Evolutionary conservation across 2,113 vertebrate genomes (phyloP).

Genomic region (Oryzias woworae): DNA sequence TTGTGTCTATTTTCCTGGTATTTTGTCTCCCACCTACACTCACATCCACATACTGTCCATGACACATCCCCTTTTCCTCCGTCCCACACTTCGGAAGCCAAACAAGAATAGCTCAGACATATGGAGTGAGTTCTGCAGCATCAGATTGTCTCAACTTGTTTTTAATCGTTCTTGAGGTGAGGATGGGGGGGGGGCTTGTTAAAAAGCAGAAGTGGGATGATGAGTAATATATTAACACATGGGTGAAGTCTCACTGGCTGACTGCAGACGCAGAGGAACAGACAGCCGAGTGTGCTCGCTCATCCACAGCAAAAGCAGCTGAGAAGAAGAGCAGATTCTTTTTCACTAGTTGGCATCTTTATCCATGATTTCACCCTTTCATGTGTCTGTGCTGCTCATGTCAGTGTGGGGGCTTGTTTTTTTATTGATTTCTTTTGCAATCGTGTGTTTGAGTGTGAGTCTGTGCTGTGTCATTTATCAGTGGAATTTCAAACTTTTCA

Average conservation of each 20-base stretch:
- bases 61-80: slow-evolving; percentile 24
- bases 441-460: slow-evolving; percentile 4
- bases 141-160: slow-evolving; percentile 17
- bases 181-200: background rate
- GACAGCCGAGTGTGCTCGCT: slow-evolving; percentile 40
- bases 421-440: background rate
- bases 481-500: slow-evolving; percentile 33
- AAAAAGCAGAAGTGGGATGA: slow-evolving; percentile 47
- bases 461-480: slow-evolving; percentile 27
- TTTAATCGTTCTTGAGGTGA: slow-evolving; percentile 12
- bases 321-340: slow-evolving; percentile 9
- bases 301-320: slow-evolving; percentile 26
- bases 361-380: slow-evolving; percentile 49
- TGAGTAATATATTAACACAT: slow-evolving; percentile 57
- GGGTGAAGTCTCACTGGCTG: slow-evolving; percentile 30
- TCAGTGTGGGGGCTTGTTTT: slow-evolving; percentile 17
- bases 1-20: slow-evolving; percentile 6
- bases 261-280: slow-evolving; percentile 45
- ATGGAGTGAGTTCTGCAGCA: slow-evolving; percentile 6
- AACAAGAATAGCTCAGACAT: slow-evolving; percentile 16
- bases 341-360: slow-evolving; percentile 13
- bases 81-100: slow-evolving; percentile 34
- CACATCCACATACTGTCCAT: slow-evolving; percentile 17
- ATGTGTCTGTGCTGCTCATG: slow-evolving; percentile 30
- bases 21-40: slow-evolving; percentile 17